phyloP scores from a whole-genome alignment of 2,113 vertebrate genomes.

The Gadus macrocephalus region DNA sequence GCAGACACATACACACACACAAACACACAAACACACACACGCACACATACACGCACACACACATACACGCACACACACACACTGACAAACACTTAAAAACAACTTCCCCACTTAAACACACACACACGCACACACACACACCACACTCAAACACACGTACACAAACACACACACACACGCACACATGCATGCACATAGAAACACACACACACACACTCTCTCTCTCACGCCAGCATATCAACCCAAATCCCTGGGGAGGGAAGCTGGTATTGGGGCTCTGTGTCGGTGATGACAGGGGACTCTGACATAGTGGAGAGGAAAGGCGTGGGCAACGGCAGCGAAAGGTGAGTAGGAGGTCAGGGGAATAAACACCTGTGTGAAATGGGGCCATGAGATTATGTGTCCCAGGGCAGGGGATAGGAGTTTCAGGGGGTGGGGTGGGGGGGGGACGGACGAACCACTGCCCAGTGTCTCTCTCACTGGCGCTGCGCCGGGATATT shows the following conservation, averaged over 20 bases:
- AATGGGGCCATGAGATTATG: slow-evolving; percentile 68
- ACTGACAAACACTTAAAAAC: too few species aligned
- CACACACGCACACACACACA: too few species aligned
- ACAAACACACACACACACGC: too few species aligned
- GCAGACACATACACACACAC: too few species aligned
- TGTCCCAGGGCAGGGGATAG: slow-evolving; percentile 61
- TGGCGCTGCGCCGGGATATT: slow-evolving; percentile 43
- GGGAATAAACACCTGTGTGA: slow-evolving; percentile 67
- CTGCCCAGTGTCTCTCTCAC: slow-evolving; percentile 40
- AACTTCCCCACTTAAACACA: not conserved
- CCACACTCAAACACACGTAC: too few species aligned
- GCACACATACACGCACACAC: too few species aligned
- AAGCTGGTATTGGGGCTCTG: slow-evolving; percentile 1
- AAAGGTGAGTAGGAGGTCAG: slow-evolving; percentile 54
- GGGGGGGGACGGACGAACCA: slow-evolving; percentile 28
- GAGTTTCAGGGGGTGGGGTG: not conserved
- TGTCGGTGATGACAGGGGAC: slow-evolving; percentile 12
- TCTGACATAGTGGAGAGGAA: slow-evolving; percentile 23
- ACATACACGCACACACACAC: too few species aligned
- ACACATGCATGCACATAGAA: not conserved
- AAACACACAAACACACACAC: too few species aligned
- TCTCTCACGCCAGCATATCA: slow-evolving; percentile 3
- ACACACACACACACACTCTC: too few species aligned
- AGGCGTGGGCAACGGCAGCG: slow-evolving; percentile 25
- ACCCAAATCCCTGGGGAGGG: slow-evolving; percentile 17